Percentiles rank a stretch among this genome's conserved stretches.
Conservation (phyloP, 2,113 vertebrate genomes). For the Notothenia rossii region DNA sequence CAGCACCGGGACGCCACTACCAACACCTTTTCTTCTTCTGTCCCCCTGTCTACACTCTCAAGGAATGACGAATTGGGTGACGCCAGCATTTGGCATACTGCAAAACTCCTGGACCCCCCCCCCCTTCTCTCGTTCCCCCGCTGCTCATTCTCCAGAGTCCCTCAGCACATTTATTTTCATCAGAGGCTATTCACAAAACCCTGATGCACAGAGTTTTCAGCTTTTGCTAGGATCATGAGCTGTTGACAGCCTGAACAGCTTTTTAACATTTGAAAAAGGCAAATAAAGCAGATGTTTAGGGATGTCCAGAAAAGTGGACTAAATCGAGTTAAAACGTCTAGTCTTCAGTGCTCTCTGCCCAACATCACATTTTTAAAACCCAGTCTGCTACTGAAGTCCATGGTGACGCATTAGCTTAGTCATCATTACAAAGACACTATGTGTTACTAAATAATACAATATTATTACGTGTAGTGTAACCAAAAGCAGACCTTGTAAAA, state of each 20-base stretch:
- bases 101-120: not conserved
- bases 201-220: not conserved
- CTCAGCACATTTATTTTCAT: not conserved
- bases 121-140: not conserved
- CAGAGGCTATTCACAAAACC: not conserved
- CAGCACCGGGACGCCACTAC: constrained; percentile 7
- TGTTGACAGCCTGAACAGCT: not conserved
- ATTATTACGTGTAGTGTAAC: not conserved
- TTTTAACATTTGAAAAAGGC: not conserved
- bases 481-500: not conserved
- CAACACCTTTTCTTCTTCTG: constrained; percentile 48
- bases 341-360: not conserved
- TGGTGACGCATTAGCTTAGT: too few relatives aligned
- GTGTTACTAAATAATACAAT: not conserved
- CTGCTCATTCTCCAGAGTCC: constrained; percentile 11
- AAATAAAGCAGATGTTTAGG: not conserved
- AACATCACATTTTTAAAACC: too few relatives aligned
- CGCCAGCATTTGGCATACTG: constrained; percentile 21
- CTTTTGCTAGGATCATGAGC: not conserved
- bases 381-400: too few relatives aligned
- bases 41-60: constrained; percentile 8
- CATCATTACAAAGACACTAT: not conserved
- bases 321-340: not conserved
- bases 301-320: not conserved
- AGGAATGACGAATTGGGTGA: constrained; percentile 23